These are phyloP conservation scores for Eurystomus gularis DNA, from an alignment of 2,113 vertebrate genomes.

Conservation along the genomic window DNA sequence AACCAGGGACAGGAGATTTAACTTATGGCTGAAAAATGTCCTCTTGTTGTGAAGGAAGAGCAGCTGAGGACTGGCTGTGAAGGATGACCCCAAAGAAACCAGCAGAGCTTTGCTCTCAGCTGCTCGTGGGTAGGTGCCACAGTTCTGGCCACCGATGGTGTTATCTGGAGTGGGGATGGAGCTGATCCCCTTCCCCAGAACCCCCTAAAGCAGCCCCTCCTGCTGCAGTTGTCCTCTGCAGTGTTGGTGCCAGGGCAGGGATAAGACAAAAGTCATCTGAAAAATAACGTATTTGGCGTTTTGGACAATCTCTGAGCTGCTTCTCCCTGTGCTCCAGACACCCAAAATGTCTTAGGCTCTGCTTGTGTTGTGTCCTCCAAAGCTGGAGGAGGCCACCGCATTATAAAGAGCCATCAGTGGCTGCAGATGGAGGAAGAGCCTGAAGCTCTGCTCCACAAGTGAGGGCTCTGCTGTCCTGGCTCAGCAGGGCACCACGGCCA, in stretches of 20 bases:
- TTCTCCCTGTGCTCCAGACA: background rate
- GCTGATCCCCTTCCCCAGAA: rapidly evolving
- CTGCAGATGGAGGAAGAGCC: background rate
- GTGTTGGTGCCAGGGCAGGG: background rate
- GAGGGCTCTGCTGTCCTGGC: background rate
- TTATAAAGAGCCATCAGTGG: background rate
- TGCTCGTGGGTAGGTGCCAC: background rate
- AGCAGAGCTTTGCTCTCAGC: background rate
- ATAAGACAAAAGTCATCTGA: background rate
- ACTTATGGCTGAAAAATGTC: background rate
- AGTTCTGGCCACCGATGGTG: background rate
- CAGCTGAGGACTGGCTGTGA: rapidly evolving
- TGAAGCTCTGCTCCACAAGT: background rate
- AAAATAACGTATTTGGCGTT: background rate
- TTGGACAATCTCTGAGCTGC: background rate
- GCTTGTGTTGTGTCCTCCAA: background rate
- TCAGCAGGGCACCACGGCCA: background rate
- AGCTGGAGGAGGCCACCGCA: background rate
- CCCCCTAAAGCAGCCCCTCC: background rate
- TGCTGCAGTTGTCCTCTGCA: background rate
- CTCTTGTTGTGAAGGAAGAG: background rate
- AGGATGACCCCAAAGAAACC: background rate
- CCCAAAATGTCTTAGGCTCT: background rate
- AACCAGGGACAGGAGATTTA: background rate
- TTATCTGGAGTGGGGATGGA: background rate